Evolutionary conservation across 2,113 vertebrate genomes (phyloP).

Genomic region (Tupaia tana): DNA sequence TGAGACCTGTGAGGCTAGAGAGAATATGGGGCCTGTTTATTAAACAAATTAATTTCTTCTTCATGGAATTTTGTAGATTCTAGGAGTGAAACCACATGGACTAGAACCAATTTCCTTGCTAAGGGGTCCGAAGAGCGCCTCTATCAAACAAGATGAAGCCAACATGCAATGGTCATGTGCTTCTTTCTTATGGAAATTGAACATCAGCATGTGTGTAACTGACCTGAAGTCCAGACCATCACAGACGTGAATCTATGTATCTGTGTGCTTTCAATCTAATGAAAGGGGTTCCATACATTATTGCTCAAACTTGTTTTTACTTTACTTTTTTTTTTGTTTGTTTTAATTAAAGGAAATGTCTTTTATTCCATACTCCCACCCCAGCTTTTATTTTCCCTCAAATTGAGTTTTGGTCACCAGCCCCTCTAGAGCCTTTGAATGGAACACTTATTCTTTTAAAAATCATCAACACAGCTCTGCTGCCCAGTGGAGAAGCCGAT

Average conservation of each 20-base stretch:
- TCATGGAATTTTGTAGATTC: conserved; percentile 33
- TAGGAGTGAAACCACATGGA: conserved; percentile 54
- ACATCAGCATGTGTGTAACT: conserved; percentile 77
- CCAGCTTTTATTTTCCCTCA: conserved; percentile 62
- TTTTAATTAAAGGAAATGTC: conserved; percentile 70
- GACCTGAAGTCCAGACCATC: conserved; percentile 73
- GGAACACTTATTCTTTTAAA: conserved; percentile 79
- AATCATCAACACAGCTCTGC: conserved; percentile 77
- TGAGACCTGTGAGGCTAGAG: not conserved
- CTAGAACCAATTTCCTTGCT: conserved; percentile 66
- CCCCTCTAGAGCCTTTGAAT: conserved; percentile 77
- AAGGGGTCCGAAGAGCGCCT: conserved; percentile 65
- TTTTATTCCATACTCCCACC: conserved; percentile 57
- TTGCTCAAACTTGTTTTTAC: conserved; percentile 72
- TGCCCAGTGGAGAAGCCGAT: conserved; percentile 77
- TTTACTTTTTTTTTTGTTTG: conserved; percentile 52
- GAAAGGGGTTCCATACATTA: conserved; percentile 70
- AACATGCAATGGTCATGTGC: conserved; percentile 80
- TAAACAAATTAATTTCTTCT: conserved; percentile 62
- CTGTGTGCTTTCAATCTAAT: conserved; percentile 71
- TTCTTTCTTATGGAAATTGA: conserved; percentile 81
- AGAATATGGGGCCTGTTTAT: not conserved
- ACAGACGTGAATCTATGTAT: conserved; percentile 66
- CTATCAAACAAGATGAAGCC: conserved; percentile 79
- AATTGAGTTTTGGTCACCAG: conserved; percentile 59